These are phyloP conservation scores for Chaenodraco wilsoni DNA, from an alignment of 2,797 vertebrate genomes.

Conservation along the genomic window DNA sequence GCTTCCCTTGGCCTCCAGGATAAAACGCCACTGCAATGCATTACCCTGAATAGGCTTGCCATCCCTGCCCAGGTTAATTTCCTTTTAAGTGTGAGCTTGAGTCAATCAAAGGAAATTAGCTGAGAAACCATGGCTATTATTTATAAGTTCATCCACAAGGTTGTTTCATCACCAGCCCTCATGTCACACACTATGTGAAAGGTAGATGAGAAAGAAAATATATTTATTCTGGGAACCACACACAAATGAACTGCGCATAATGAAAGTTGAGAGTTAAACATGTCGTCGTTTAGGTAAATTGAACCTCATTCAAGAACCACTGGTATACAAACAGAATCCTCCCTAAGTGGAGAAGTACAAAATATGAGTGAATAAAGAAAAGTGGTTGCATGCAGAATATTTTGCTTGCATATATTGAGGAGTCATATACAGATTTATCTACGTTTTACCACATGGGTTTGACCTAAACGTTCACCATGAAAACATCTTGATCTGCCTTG, in stretches of 20 bases:
- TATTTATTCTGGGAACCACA: constrained; percentile 37
- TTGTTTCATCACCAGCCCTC: constrained; percentile 62
- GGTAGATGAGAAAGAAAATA: constrained; percentile 46
- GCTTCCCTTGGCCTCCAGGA: too few relatives aligned
- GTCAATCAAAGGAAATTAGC: constrained; percentile 83
- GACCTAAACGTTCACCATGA: too few relatives aligned
- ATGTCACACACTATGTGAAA: constrained; percentile 45
- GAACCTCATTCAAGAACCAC: constrained; percentile 24
- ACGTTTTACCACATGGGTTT: too few relatives aligned
- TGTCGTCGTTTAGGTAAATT: constrained; percentile 19
- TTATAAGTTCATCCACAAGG: constrained; percentile 69
- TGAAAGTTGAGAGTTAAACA: constrained; percentile 29
- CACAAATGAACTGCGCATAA: constrained; percentile 34
- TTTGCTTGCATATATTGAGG: too few relatives aligned
- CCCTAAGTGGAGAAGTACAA: background rate
- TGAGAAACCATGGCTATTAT: constrained; percentile 73
- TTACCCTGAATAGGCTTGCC: constrained; percentile 78
- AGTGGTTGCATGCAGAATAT: background rate
- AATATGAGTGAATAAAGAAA: constrained; percentile 4
- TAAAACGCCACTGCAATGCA: constrained; percentile 50
- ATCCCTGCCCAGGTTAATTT: constrained; percentile 78
- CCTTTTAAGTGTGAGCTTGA: constrained; percentile 72
- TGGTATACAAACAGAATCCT: constrained; percentile 6
- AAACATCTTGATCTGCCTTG: too few relatives aligned
- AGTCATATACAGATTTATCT: too few relatives aligned